Conservation (phyloP, 1,140 invertebrate species). For the Lethrus apterus region DNA sequence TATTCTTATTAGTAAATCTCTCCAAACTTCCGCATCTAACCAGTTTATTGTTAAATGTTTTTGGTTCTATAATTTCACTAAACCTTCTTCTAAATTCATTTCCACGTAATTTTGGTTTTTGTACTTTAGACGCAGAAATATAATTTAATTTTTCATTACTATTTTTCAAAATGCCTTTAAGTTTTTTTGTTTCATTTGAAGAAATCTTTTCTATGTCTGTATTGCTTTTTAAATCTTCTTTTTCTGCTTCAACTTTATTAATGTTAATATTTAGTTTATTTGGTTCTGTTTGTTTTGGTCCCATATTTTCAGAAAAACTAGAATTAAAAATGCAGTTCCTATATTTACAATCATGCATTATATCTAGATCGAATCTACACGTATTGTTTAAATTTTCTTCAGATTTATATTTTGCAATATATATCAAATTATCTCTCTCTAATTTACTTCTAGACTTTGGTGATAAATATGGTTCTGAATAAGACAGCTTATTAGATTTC, state of each 20-base stretch:
- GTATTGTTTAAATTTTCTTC: conserved; percentile 25
- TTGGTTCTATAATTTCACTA: conserved; percentile 31
- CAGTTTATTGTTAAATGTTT: conserved; percentile 31
- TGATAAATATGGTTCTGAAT: conserved; percentile 34
- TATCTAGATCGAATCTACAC: conserved; percentile 26
- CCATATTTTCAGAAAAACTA: conserved; percentile 24
- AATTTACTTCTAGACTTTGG: conserved; percentile 21
- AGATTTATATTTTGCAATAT: conserved; percentile 27
- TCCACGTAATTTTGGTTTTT: conserved; percentile 8
- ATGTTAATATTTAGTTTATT: no score
- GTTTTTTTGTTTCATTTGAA: conserved; percentile 19
- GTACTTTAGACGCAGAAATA: neutral
- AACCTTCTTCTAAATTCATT: conserved; percentile 20
- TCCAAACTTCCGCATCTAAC: conserved; percentile 36
- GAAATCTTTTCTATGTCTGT: neutral
- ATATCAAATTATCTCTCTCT: conserved; percentile 14
- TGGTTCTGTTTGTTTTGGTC: conserved; percentile 30
- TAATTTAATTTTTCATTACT: conserved; percentile 25
- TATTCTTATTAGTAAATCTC: conserved; percentile 27
- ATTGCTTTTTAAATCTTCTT: neutral
- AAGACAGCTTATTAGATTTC: conserved; percentile 24
- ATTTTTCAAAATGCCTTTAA: conserved; percentile 33
- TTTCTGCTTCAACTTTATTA: conserved; percentile 11
- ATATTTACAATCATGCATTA: conserved; percentile 38
- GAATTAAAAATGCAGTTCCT: conserved; percentile 40